phyloP scores from a whole-genome alignment of 2,888 invertebrate genomes.

The Amiota communis region DNA sequence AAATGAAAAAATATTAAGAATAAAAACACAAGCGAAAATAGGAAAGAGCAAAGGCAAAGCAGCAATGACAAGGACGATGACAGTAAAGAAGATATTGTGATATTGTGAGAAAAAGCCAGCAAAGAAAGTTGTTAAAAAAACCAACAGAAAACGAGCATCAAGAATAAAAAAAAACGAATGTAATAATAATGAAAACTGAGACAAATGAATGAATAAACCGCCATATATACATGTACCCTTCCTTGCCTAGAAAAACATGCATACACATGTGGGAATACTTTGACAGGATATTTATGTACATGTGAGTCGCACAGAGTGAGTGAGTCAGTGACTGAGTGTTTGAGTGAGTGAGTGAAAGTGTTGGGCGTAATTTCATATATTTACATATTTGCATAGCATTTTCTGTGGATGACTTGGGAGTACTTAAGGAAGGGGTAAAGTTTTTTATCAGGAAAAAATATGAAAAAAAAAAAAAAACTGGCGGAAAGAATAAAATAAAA shows the following conservation, averaged over 20 bases:
- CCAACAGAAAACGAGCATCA: neutral
- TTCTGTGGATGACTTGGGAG: neutral
- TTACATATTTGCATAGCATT: constrained; percentile 48
- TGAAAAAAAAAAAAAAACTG: neutral
- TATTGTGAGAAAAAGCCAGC: neutral
- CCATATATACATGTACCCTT: no score
- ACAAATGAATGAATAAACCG: constrained; percentile 21
- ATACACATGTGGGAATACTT: constrained; percentile 55
- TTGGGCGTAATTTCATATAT: constrained; percentile 66
- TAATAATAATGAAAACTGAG: constrained; percentile 31
- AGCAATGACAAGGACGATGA: neutral
- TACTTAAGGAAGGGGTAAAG: neutral
- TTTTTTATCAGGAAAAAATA: neutral
- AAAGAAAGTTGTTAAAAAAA: no score
- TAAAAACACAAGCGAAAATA: constrained; percentile 35
- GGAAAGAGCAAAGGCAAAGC: neutral
- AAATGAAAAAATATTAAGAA: constrained; percentile 43
- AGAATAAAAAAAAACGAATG: neutral
- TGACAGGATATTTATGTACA: no score
- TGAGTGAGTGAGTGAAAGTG: neutral
- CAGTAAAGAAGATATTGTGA: constrained; percentile 1
- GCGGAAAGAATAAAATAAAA: neutral
- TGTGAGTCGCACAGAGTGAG: no score
- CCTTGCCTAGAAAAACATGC: constrained; percentile 28
- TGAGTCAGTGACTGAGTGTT: no score